A percentile compares a stretch with the other conserved stretches of the same genome.
Conservation (phyloP, 2,113 vertebrate species). For the Ptilonorhynchus violaceus region DNA sequence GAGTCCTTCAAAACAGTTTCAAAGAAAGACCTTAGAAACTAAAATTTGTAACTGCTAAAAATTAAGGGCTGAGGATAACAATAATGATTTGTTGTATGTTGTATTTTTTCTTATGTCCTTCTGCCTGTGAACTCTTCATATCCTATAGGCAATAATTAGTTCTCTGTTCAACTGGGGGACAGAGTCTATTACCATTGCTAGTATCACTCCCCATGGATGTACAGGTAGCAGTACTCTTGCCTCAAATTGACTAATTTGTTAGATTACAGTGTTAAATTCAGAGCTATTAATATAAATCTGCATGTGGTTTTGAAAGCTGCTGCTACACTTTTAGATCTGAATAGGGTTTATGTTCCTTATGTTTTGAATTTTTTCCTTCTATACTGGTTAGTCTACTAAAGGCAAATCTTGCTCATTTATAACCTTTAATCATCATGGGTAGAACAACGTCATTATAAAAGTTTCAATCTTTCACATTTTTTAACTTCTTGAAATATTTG, state of each 20-base stretch:
- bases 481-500: neutral
- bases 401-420: neutral
- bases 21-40: neutral
- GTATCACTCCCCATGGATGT: neutral
- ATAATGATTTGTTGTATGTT: neutral
- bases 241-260: neutral
- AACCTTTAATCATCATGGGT: neutral
- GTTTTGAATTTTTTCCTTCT: neutral
- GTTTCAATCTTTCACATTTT: neutral
- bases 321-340: neutral
- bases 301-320: neutral
- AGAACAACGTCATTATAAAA: neutral
- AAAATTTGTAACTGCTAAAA: slow-evolving; percentile 16
- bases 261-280: neutral
- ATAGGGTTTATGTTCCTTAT: neutral
- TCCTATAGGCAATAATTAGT: neutral
- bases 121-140: neutral
- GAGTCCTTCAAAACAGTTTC: neutral
- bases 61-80: neutral
- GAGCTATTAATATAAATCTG: neutral
- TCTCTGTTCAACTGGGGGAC: neutral
- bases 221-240: neutral
- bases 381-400: neutral
- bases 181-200: neutral
- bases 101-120: neutral